Evolutionary conservation across 2,797 vertebrate species (phyloP).

Genomic region (Anolis apletophallus): DNA sequence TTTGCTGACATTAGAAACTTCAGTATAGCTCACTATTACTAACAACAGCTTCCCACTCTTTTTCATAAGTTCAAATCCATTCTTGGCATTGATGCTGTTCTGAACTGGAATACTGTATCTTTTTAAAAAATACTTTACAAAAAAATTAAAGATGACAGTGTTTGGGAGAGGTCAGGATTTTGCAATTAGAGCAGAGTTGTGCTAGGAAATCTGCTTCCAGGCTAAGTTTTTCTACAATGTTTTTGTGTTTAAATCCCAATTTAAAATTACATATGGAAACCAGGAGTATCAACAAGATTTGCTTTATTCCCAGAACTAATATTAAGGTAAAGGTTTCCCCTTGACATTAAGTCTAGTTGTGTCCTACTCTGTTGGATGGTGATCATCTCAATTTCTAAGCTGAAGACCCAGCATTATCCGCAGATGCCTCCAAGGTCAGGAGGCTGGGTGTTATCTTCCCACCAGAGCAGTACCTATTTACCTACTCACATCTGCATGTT

Average conservation of each 20-base stretch:
- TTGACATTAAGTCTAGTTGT: too few relatives aligned
- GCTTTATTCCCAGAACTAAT: too few relatives aligned
- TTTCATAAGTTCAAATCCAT: conserved; percentile 1
- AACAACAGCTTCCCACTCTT: neutral
- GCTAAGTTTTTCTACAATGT: neutral
- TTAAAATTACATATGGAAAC: conserved; percentile 62
- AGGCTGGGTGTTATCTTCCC: too few relatives aligned
- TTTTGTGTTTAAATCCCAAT: conserved; percentile 65
- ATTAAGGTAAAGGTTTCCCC: too few relatives aligned
- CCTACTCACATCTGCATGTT: too few relatives aligned
- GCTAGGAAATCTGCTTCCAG: neutral
- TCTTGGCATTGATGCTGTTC: neutral
- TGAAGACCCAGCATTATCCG: too few relatives aligned
- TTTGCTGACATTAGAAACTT: conserved; percentile 4
- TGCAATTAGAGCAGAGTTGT: conserved; percentile 33
- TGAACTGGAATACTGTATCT: neutral
- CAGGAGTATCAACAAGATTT: conserved; percentile 60
- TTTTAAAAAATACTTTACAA: conserved; percentile 10
- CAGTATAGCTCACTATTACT: conserved; percentile 21
- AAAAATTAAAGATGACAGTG: conserved; percentile 20
- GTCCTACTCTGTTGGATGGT: too few relatives aligned
- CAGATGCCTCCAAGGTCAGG: too few relatives aligned
- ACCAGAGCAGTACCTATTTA: too few relatives aligned
- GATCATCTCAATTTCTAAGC: too few relatives aligned
- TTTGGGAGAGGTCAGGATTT: neutral